These are phyloP conservation scores for Palythoa heliodiscus DNA, from an alignment of 92 coral and sea anemone genomes.

Conservation along the genomic window DNA sequence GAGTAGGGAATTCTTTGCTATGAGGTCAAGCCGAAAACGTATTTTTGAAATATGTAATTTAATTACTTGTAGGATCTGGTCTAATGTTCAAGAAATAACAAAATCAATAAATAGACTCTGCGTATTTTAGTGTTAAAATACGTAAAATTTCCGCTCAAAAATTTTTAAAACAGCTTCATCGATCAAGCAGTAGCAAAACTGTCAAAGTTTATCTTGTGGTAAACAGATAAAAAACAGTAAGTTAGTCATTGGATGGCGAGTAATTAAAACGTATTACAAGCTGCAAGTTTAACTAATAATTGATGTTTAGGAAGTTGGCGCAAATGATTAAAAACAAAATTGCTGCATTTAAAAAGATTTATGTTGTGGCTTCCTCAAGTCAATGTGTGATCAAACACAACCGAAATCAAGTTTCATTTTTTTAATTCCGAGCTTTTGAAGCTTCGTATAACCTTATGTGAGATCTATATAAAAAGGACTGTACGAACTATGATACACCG, in stretches of 20 bases:
- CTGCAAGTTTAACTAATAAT: not conserved
- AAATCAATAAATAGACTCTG: not conserved
- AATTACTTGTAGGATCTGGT: not conserved
- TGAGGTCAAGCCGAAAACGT: not conserved
- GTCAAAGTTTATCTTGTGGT: not conserved
- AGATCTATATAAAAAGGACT: not conserved
- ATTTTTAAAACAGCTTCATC: not conserved
- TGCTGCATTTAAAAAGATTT: conserved; percentile 23
- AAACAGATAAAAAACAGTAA: not conserved
- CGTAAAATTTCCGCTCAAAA: not conserved
- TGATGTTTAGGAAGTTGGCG: not conserved
- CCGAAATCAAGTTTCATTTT: not conserved
- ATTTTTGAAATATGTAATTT: not conserved
- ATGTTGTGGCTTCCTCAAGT: conserved; percentile 23
- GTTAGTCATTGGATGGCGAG: conserved; percentile 15
- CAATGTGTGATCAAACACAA: conserved; percentile 10
- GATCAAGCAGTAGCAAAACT: not conserved
- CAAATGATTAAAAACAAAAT: conserved; percentile 23
- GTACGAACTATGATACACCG: too few relatives aligned
- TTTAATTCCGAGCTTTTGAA: conserved; percentile 11
- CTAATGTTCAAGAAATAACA: too few relatives aligned
- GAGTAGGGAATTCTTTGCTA: not conserved
- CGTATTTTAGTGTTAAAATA: not conserved
- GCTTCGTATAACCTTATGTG: not conserved
- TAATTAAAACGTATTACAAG: conserved; percentile 17